phyloP scores from a whole-genome alignment of 2,113 vertebrate species.

The Elanus axillaris region DNA sequence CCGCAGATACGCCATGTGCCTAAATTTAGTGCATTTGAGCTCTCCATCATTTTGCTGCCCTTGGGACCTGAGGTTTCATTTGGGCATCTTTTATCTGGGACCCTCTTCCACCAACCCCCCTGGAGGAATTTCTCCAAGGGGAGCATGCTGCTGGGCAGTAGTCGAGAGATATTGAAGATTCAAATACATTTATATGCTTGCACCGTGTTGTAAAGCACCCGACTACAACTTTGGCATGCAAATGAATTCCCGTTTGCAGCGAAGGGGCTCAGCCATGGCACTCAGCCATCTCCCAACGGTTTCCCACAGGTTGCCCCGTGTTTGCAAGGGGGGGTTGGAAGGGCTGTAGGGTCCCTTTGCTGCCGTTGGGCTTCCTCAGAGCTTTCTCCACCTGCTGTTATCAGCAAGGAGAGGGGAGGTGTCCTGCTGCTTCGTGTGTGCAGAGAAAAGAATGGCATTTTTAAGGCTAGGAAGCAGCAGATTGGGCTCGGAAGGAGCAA shows the following conservation, averaged over 20 bases:
- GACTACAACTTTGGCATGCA: background rate
- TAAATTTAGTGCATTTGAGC: background rate
- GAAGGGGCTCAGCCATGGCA: slow-evolving; percentile 2
- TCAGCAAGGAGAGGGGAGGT: background rate
- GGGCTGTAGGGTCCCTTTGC: background rate
- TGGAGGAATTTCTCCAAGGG: rapidly evolving
- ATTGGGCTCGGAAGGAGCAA: background rate
- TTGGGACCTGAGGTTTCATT: background rate
- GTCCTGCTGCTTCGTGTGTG: rapidly evolving
- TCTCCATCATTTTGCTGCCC: background rate
- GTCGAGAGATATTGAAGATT: background rate
- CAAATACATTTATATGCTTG: background rate
- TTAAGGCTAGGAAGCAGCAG: background rate
- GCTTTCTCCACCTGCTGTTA: background rate
- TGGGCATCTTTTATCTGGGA: background rate
- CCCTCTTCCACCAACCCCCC: background rate
- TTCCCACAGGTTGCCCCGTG: slow-evolving; percentile 11
- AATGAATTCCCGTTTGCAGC: background rate
- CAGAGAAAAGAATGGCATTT: background rate
- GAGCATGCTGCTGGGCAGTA: rapidly evolving
- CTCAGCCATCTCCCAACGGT: background rate
- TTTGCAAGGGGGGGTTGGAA: background rate
- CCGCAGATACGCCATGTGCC: background rate
- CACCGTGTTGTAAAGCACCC: background rate
- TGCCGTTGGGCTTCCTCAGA: rapidly evolving